Base-by-base conservation (phyloP, 2,888 invertebrate genomes). In the Drosophila affinis region DNA sequence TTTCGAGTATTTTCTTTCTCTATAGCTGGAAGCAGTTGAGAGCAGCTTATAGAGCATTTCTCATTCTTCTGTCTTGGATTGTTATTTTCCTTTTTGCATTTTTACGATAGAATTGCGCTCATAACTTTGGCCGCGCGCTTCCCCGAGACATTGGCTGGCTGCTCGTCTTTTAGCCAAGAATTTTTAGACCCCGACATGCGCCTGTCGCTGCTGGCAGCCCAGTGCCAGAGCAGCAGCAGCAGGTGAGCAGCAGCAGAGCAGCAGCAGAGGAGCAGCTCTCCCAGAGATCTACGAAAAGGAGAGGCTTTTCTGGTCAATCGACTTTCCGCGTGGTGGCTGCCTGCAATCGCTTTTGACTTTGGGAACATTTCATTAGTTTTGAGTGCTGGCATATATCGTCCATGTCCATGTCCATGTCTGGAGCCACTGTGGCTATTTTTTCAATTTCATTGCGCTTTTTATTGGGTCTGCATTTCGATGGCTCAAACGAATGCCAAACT, bases 321-420 rank as follows among this genome's bases (percentile, higher is more conserved):
- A 79, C 79, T 79, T 79, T 78, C 76, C 57, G 70, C 57, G 21
- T 9, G 61, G 39, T 17, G 53, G 24, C 65, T 55, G 55, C 79
- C 72, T 75, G 81, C 80, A 73, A 79, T 71, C 87, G 77, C 65
- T 83, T 81, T 84, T 76, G 77, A 77, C 75, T 84, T 81, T 82
- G 78, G 39, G 81, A 88, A 88, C 87, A 87, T 87, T 87, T 88
- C 88, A 87, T 87, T 87, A 88, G 85, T 88, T 88, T 88, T 88
- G 85, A 88, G 87, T 86, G 87, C 85, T 86, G 79, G 87, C 81
- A 86, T 88, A 86, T 79, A 83, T 88, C 74, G 83, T 82, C 75
- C 58, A 77, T 77, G 78, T 68, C 61, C 59, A 60, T 46, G 34
- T 34, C 34, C 9, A 18, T 58, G 34, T 58, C 34, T 39, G 39